Base-by-base conservation (phyloP, 2,113 vertebrate genomes). In the Procavia capensis region DNA sequence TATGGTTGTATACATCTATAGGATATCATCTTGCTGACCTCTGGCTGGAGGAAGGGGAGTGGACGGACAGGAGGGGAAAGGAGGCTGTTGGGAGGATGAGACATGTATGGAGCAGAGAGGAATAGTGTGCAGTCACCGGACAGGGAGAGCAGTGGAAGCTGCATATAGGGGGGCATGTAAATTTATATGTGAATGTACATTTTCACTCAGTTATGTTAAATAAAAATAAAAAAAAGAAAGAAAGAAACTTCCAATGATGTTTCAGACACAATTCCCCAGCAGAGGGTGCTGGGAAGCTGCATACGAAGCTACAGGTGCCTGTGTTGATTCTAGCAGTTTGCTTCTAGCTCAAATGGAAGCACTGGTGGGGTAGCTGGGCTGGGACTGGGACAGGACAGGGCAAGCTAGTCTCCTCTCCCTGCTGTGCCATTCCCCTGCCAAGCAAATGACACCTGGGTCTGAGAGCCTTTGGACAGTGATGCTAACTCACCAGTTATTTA, bases 401-500 rank as follows among this genome's bases (percentile, higher is more conserved):
- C 68, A 36, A 63, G 43, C 61, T 16, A 4, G 75, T 61, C 83
- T 70, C 27, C 64, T 19, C 27, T 81, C 64, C 63, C 34, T 63
- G 78, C 19, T 43, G 7, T 2, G 3, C 10, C 39, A 0, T 19
- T 63, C 43, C 57, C 13, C 13, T n/a, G 72, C 72, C 36, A 41
- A 63, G 85, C 72, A 29, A 1, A 88, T 74, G 68, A 8, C 63
- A 74, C 72, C 63, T 29, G 29, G 59, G 11, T 76, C 91, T 54
- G 75, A 64, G 6, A 25, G 57, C 47, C 68, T 19, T 11, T 25
- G n/a, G 59, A 76, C 27, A 45, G 61, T 13, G 61, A 75, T 45
- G 25, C 68, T 36, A 59, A 94, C 99, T 99, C 98, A 99, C 99
- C 99, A 99, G 98, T 99, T 99, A 98, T 99, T 99, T 96, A 99